Evolutionary conservation across 37 sponge, comb jelly and placozoan genomes (phyloP).

Genomic region (Cliona cf. orientalis): DNA sequence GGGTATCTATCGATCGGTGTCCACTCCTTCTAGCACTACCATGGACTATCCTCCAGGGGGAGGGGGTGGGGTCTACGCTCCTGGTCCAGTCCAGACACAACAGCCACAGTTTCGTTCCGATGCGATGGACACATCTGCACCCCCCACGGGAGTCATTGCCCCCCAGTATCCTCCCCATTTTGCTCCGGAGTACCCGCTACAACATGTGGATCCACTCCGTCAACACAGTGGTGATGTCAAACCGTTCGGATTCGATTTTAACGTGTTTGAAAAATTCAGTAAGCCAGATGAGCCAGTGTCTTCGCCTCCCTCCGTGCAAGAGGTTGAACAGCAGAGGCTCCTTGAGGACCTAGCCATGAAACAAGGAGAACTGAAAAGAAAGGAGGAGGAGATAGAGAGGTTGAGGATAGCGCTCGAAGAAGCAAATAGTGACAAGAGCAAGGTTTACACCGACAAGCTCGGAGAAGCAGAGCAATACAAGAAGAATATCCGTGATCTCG

Average conservation of each 20-base stretch:
- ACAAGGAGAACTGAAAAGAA: constrained; percentile 10
- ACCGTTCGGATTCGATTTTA: constrained; percentile 14
- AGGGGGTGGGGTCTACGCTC: too few relatives aligned
- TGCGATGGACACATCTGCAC: too few relatives aligned
- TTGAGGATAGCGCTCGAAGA: constrained; percentile 19
- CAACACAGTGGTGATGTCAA: too few relatives aligned
- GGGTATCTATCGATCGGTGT: too few relatives aligned
- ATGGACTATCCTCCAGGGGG: too few relatives aligned
- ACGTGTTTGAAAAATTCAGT: constrained; percentile 7
- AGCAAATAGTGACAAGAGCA: not conserved
- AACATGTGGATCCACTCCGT: too few relatives aligned
- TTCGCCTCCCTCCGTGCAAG: not conserved
- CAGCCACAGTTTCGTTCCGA: too few relatives aligned
- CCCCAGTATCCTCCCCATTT: too few relatives aligned
- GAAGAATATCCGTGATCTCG: constrained; percentile 7
- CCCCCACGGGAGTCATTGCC: too few relatives aligned
- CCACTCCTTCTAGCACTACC: too few relatives aligned
- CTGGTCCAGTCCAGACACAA: too few relatives aligned
- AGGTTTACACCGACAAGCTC: not conserved
- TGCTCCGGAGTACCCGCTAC: too few relatives aligned
- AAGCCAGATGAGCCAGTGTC: not conserved
- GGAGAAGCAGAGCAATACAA: constrained; percentile 15
- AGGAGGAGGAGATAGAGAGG: constrained; percentile 30
- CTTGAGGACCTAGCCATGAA: not conserved
- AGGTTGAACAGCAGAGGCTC: not conserved